A percentile compares a stretch with the other conserved stretches of the same genome.
Evolutionary conservation across 1,140 invertebrate genomes (phyloP).

Genomic region (Choristoneura fumiferana): DNA sequence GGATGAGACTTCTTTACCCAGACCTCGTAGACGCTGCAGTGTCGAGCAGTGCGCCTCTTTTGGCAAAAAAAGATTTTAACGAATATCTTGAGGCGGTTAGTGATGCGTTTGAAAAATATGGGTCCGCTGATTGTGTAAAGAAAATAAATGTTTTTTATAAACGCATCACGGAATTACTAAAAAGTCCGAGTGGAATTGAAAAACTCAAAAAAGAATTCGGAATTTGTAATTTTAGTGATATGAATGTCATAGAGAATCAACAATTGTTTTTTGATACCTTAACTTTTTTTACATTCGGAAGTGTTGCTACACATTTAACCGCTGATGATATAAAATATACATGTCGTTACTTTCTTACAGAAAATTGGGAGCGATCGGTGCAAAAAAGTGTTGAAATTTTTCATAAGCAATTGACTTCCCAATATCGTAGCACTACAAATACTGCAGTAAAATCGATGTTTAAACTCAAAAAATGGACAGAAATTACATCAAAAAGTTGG

Average conservation of each 20-base stretch:
- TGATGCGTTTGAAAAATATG: slow-evolving; percentile 54
- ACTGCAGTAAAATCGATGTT: slow-evolving; percentile 39
- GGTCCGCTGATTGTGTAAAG: slow-evolving; percentile 40
- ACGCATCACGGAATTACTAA: slow-evolving; percentile 44
- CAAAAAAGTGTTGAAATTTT: no score
- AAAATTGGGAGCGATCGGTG: no score
- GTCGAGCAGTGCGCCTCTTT: slow-evolving; percentile 86
- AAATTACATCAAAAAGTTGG: not conserved
- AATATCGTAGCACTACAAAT: slow-evolving; percentile 54
- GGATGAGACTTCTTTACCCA: slow-evolving; percentile 87
- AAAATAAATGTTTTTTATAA: slow-evolving; percentile 43
- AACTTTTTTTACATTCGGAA: no score
- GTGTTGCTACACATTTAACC: no score
- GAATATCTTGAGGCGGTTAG: slow-evolving; percentile 63
- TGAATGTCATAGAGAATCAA: slow-evolving; percentile 45
- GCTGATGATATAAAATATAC: no score
- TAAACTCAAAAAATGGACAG: slow-evolving; percentile 13
- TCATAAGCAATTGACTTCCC: no score
- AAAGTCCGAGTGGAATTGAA: slow-evolving; percentile 42
- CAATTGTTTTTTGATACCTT: slow-evolving; percentile 49
- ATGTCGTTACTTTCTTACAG: no score
- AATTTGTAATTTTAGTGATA: slow-evolving; percentile 50
- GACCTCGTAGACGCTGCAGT: slow-evolving; percentile 87
- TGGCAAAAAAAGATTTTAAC: slow-evolving; percentile 83
- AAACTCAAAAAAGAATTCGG: slow-evolving; percentile 50